Percentiles rank a stretch among this genome's conserved stretches.
Conservation (phyloP, 2,113 vertebrate genomes). For the Syngnathus typhle region DNA sequence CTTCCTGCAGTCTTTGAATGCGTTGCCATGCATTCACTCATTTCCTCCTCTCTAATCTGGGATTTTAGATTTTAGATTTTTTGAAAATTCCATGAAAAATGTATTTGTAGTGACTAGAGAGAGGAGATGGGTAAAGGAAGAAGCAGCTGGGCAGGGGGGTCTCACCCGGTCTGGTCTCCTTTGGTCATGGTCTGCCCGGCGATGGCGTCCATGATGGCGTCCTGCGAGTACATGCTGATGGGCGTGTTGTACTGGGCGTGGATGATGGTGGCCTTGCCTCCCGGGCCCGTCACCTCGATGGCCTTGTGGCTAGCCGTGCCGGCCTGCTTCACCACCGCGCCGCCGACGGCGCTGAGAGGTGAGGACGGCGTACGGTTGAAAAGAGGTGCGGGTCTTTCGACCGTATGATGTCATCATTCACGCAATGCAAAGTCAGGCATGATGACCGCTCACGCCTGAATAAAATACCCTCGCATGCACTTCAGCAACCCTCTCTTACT, state of each 20-base stretch:
- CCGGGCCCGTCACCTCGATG: constrained; percentile 93
- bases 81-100: no score
- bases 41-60: no score
- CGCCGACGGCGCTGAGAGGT: constrained; percentile 60
- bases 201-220: constrained; percentile 97
- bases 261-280: constrained; percentile 96
- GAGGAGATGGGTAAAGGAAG: no score
- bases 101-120: no score
- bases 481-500: no score
- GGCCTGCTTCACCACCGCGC: constrained; percentile 78
- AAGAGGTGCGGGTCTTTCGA: not conserved
- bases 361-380: constrained; percentile 9
- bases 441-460: not conserved
- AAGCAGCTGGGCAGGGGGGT: constrained; percentile 2
- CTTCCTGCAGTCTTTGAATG: no score
- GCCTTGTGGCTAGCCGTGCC: constrained; percentile 87
- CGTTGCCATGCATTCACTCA: no score
- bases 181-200: constrained; percentile 92
- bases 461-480: no score
- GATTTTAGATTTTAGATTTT: no score
- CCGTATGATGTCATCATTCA: no score
- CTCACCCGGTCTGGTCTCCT: constrained; percentile 89
- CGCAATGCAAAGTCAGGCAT: not conserved
- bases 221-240: constrained; percentile 99
- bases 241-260: constrained; percentile 99